Percentiles rank a stretch among this genome's conserved stretches.
Evolutionary conservation across 2,888 invertebrate genomes (phyloP).

Genomic region (Scaptodrosophila latifasciaeformis): DNA sequence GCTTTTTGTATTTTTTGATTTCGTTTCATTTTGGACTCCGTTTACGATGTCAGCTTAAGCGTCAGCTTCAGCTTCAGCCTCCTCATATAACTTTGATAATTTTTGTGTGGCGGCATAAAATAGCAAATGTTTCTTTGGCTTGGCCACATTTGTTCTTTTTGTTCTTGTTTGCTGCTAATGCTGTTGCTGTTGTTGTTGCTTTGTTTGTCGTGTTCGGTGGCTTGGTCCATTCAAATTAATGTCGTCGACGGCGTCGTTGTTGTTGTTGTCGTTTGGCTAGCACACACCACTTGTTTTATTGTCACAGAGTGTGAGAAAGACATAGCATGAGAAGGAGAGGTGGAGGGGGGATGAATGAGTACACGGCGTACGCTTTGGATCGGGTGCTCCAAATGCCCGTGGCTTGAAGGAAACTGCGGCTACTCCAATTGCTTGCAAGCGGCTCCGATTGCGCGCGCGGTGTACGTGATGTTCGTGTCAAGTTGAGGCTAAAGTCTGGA

Average conservation of each 20-base stretch:
- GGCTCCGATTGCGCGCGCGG: conserved; percentile 4
- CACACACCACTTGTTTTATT: conserved; percentile 18
- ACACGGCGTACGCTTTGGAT: too few relatives aligned
- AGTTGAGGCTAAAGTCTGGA: conserved; percentile 4
- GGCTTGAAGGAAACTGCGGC: too few relatives aligned
- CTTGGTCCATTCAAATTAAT: conserved; percentile 52
- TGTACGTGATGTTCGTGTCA: conserved; percentile 35
- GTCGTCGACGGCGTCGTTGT: conserved; percentile 14
- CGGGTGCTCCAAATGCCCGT: conserved; percentile 12
- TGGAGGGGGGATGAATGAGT: too few relatives aligned
- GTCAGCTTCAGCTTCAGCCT: too few relatives aligned
- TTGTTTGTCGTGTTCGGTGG: neutral
- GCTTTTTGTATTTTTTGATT: neutral
- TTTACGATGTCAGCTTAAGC: too few relatives aligned
- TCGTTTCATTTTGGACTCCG: neutral
- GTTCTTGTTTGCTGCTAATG: neutral
- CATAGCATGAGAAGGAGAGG: neutral
- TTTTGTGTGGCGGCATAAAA: neutral
- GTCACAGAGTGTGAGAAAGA: conserved; percentile 37
- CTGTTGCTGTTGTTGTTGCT: neutral
- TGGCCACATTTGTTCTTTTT: neutral
- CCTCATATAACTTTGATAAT: conserved; percentile 4
- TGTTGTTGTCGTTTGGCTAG: conserved; percentile 18
- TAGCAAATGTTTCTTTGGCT: conserved; percentile 3
- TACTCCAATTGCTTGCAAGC: conserved; percentile 15